These are phyloP conservation scores for Tetanocera ferruginea DNA, from an alignment of 2,888 invertebrate genomes.

Conservation along the genomic window DNA sequence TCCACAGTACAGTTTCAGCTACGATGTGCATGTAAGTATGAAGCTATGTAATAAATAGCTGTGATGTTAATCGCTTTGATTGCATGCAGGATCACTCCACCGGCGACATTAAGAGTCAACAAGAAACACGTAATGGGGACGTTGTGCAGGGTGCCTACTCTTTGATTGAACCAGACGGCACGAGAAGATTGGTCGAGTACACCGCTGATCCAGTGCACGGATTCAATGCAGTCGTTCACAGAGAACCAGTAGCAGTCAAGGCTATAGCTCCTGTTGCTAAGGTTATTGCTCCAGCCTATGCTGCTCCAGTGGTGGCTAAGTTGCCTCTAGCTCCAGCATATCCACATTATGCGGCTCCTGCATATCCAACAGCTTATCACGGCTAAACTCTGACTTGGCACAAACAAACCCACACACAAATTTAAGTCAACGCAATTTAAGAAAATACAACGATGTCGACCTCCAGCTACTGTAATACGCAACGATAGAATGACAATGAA, in stretches of 20 bases:
- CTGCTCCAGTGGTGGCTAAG: slow-evolving; percentile 57
- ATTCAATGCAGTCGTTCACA: slow-evolving; percentile 74
- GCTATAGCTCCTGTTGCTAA: slow-evolving; percentile 63
- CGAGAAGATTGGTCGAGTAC: slow-evolving; percentile 73
- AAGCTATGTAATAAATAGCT: not conserved
- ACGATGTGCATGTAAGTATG: slow-evolving; percentile 71
- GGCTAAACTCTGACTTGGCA: slow-evolving; percentile 46
- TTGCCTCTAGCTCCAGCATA: slow-evolving; percentile 58
- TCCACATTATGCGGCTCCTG: slow-evolving; percentile 38
- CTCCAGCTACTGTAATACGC: slow-evolving; percentile 23
- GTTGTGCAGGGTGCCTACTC: slow-evolving; percentile 73
- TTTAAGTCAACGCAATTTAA: slow-evolving; percentile 25
- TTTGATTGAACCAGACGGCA: slow-evolving; percentile 73
- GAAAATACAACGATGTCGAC: slow-evolving; percentile 33
- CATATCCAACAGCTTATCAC: slow-evolving; percentile 35
- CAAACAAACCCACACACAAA: not conserved
- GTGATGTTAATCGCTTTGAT: not conserved
- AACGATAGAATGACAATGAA: slow-evolving; percentile 4
- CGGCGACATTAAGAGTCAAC: slow-evolving; percentile 73
- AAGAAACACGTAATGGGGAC: slow-evolving; percentile 72
- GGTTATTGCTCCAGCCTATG: slow-evolving; percentile 62
- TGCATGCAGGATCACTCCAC: slow-evolving; percentile 69
- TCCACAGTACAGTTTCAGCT: slow-evolving; percentile 71
- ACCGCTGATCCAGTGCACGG: slow-evolving; percentile 74
- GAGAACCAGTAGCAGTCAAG: slow-evolving; percentile 66